Evolutionary conservation across 2,888 invertebrate genomes (phyloP).

Genomic region (Malacosoma neustria): DNA sequence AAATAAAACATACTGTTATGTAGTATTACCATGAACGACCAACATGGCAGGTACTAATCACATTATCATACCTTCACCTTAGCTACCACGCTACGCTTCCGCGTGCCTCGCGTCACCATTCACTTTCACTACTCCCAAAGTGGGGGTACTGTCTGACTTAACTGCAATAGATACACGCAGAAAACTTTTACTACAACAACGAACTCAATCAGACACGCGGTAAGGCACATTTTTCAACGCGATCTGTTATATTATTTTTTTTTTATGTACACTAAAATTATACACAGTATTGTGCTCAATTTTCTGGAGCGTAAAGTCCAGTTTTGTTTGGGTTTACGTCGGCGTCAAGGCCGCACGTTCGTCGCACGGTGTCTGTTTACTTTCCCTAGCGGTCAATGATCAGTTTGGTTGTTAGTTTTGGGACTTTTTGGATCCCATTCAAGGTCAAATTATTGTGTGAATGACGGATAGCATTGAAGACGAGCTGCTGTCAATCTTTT

Average conservation of each 20-base stretch:
- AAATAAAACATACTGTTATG: constrained; percentile 17
- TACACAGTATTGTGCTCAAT: constrained; percentile 30
- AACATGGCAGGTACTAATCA: constrained; percentile 38
- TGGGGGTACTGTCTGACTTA: constrained; percentile 31
- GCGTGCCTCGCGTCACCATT: constrained; percentile 48
- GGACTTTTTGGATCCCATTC: constrained; percentile 33
- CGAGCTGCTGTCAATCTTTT: background rate
- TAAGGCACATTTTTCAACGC: constrained; percentile 28
- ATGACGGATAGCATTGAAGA: constrained; percentile 6
- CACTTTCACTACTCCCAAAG: constrained; percentile 55
- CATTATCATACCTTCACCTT: constrained; percentile 48
- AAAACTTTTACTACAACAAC: constrained; percentile 18
- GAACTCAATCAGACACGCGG: constrained; percentile 23
- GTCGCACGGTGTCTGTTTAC: constrained; percentile 46
- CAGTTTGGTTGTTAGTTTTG: constrained; percentile 31
- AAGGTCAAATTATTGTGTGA: constrained; percentile 32
- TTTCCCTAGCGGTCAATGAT: constrained; percentile 67
- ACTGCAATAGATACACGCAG: constrained; percentile 25
- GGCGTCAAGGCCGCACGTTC: constrained; percentile 58
- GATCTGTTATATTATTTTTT: constrained; percentile 22
- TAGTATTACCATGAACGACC: constrained; percentile 32
- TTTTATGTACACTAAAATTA: constrained; percentile 17
- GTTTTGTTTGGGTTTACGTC: constrained; percentile 31
- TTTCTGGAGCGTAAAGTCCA: constrained; percentile 19
- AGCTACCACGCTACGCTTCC: constrained; percentile 56